Percentiles rank a stretch among this genome's conserved stretches.
These are phyloP conservation scores for Cataglyphis hispanica DNA, from an alignment of 1,140 invertebrate species.

Conservation along the genomic window DNA sequence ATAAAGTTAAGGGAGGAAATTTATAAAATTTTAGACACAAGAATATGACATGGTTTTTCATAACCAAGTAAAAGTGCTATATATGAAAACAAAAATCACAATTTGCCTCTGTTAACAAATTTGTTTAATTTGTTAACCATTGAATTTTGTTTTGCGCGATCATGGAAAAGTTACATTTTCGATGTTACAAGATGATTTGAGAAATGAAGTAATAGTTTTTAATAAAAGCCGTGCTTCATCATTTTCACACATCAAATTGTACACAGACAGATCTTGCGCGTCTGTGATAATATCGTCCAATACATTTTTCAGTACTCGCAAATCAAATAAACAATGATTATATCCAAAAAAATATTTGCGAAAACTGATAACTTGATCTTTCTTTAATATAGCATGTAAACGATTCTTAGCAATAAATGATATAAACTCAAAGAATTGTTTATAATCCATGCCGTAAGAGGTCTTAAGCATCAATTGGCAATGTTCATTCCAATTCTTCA, in stretches of 20 bases:
- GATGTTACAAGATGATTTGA: slow-evolving; percentile 55
- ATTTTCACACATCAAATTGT: slow-evolving; percentile 74
- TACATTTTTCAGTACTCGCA: slow-evolving; percentile 79
- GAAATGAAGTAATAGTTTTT: slow-evolving; percentile 68
- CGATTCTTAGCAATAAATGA: slow-evolving; percentile 88
- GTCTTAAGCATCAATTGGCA: slow-evolving; percentile 94
- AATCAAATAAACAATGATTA: slow-evolving; percentile 85
- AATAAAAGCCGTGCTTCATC: slow-evolving; percentile 73
- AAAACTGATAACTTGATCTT: slow-evolving; percentile 75
- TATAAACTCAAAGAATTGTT: slow-evolving; percentile 90
- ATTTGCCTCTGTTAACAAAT: background rate
- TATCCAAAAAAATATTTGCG: slow-evolving; percentile 80
- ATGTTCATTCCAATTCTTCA: slow-evolving; percentile 90
- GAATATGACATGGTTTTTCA: background rate
- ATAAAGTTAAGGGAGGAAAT: slow-evolving; percentile 42
- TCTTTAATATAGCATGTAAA: slow-evolving; percentile 80
- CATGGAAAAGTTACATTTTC: slow-evolving; percentile 25
- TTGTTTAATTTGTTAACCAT: background rate
- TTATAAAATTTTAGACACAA: slow-evolving; percentile 40
- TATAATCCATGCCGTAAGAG: slow-evolving; percentile 94
- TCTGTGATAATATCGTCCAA: slow-evolving; percentile 81
- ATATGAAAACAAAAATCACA: slow-evolving; percentile 12
- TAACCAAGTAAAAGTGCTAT: slow-evolving; percentile 15
- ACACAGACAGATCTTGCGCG: slow-evolving; percentile 77
- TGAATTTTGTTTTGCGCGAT: background rate